Base-by-base conservation (phyloP, 1,140 invertebrate genomes). In the Bombus sylvicola region DNA sequence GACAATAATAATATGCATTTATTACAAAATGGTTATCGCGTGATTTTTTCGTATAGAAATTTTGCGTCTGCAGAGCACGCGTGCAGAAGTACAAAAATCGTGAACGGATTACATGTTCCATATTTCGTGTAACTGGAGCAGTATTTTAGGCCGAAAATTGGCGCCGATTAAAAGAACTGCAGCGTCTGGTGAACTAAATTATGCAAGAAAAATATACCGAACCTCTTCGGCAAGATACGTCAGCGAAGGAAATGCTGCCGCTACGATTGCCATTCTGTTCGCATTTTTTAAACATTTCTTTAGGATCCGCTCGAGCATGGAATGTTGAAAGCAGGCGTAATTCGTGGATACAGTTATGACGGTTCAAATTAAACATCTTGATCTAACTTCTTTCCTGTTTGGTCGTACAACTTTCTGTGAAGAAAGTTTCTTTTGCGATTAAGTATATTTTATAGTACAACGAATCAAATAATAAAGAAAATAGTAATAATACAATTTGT, bases 151-250 rank as follows among this genome's bases (percentile, higher is more conserved):
- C 80, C 47, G n/a, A 87, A 90, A 90, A 91, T 81, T 76, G 75
- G 88, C 79, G 86, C 86, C 86, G 78, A 81, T 81, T 81, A 82
- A 81, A 78, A 75, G 76, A 76, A 79, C 68, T 79, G 81, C 90
- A 88, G 83, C 85, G 89, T 92, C 89, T 90, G 86, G 90, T 87
- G 90, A 89, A 88, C 82, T 83, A 90, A 92, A 91, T 92, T 92
- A 92, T 92, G 91, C 90, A 92, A 92, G 90, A 88, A 89, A 91
- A 92, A 92, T 90, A 91, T 89, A 92, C 89, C 76, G 84, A 81
- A 37, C 83, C 43, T 68, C 78, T 66, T 75, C 71, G 43, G 28
- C 22, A 13, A 34, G 22, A 73, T 81, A 81, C 83, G 69, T 64
- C 59, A 37, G 71, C 12, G 25, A 31, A 41, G 25, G 68, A 80